phyloP scores from a whole-genome alignment of 37 sponge, comb jelly and placozoan genomes.

The Agelas oroides region DNA sequence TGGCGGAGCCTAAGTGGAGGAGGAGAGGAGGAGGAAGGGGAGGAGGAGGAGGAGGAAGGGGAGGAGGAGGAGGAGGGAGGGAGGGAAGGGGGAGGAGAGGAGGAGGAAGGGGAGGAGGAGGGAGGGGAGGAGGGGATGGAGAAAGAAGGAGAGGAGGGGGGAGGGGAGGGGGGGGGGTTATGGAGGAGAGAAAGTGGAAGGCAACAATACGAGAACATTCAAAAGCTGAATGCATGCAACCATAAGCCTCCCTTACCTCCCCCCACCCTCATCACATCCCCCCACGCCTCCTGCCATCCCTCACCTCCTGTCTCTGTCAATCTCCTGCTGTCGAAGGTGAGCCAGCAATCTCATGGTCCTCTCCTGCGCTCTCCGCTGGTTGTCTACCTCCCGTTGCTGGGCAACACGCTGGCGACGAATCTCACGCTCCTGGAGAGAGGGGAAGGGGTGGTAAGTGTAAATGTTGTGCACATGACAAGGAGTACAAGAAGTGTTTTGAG shows the following conservation, averaged over 20 bases:
- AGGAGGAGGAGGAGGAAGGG: neutral
- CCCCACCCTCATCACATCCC: neutral
- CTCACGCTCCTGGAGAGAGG: slow-evolving; percentile 61
- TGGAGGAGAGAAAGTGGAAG: no score
- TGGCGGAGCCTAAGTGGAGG: slow-evolving; percentile 28
- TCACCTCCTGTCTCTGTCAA: slow-evolving; percentile 38
- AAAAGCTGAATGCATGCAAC: no score
- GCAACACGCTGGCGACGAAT: slow-evolving; percentile 38
- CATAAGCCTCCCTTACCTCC: neutral
- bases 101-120: no score
- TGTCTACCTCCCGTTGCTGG: slow-evolving; percentile 59
- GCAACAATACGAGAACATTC: no score
- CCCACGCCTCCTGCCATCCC: no score
- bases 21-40: neutral
- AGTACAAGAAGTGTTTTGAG: neutral
- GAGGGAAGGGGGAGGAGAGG: no score
- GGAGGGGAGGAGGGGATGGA: no score
- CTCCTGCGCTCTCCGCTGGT: slow-evolving; percentile 47
- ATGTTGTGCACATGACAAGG: no score
- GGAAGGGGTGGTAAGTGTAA: neutral
- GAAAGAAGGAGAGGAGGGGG: no score
- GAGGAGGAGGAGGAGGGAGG: neutral
- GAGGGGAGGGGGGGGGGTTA: no score
- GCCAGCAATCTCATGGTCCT: slow-evolving; percentile 45
- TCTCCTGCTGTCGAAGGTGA: slow-evolving; percentile 55